Base-by-base conservation (phyloP, 1,140 invertebrate species). In the Heliconius hermathena region DNA sequence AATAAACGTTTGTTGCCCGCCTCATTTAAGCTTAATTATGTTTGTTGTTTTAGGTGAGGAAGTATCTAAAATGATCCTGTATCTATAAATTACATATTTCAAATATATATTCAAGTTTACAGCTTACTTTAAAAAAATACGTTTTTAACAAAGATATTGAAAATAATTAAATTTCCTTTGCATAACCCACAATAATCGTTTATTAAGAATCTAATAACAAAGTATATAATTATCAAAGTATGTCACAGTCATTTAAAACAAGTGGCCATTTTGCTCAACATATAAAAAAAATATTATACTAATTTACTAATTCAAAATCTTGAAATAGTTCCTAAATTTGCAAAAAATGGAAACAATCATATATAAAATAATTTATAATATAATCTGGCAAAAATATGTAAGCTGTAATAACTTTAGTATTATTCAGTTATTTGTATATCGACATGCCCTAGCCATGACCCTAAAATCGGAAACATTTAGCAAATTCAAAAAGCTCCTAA, bases 1-100 rank as follows among this genome's bases (percentile, higher is more conserved):
- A 66, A 66, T 66, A 66, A 66, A 66, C 26, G 20, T 66, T 16
- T 66, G 60, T 66, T 66, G 60, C 13, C 60, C 26, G 60, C 60
- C 60, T 66, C 60, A 29, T 66, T 66, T 66, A 60, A 60, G 57
- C 57, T 22, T 60, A 60, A 60, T 60, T 60, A 11, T 60, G n/a
- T 57, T 22, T 57, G 8, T 66, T 66, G n/a, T 29, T 66, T 66
- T 29, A 29, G 9, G 60, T 66, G 57, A 66, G n/a, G 57, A 22
- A 29, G 22, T 66, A 29, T 22, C 26, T 66, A 66, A 66, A 29
- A 66, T 29, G 60, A 22, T 16, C 13, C 11, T 66, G 60, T 66
- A 66, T 57, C 8, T 26, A 22, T 66, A 29, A 29, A 66, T 5
- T 29, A 66, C 22, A 66, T 29, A 26, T 3, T 66, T 29, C 4